phyloP scores from a whole-genome alignment of 2,888 invertebrate species.

The Leucophenga maculata region DNA sequence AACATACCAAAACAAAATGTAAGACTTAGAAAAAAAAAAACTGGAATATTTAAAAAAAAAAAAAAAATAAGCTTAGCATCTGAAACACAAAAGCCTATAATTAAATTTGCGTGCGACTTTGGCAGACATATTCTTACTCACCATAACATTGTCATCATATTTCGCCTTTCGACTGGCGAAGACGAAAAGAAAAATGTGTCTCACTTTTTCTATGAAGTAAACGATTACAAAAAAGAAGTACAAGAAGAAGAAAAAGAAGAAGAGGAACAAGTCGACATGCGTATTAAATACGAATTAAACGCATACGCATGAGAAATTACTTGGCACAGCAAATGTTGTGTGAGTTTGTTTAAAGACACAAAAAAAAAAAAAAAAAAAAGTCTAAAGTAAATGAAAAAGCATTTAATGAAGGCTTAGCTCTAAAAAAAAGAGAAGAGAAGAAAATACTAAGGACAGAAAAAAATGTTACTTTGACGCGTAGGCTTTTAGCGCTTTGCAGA shows the following conservation, averaged over 20 bases:
- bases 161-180: neutral
- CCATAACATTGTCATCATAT: neutral
- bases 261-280: conserved; percentile 17
- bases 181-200: neutral
- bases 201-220: neutral
- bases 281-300: conserved; percentile 44
- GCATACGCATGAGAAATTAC: conserved; percentile 23
- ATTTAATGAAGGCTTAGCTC: conserved; percentile 12
- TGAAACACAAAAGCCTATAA: conserved; percentile 5
- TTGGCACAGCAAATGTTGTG: neutral
- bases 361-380: conserved; percentile 1
- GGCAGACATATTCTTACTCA: neutral
- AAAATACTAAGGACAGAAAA: neutral
- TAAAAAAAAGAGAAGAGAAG: too few species aligned
- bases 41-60: neutral
- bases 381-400: neutral
- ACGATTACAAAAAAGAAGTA: neutral
- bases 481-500: conserved; percentile 2
- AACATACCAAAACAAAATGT: too few species aligned
- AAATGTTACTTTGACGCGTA: neutral
- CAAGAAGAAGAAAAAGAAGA: neutral
- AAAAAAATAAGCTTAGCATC: neutral
- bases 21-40: neutral
- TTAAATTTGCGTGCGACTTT: conserved; percentile 11
- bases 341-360: conserved; percentile 3